Percentiles rank a stretch among this genome's conserved stretches.
phyloP scores from a whole-genome alignment of 2,797 vertebrate genomes.

The Synanceia verrucosa region DNA sequence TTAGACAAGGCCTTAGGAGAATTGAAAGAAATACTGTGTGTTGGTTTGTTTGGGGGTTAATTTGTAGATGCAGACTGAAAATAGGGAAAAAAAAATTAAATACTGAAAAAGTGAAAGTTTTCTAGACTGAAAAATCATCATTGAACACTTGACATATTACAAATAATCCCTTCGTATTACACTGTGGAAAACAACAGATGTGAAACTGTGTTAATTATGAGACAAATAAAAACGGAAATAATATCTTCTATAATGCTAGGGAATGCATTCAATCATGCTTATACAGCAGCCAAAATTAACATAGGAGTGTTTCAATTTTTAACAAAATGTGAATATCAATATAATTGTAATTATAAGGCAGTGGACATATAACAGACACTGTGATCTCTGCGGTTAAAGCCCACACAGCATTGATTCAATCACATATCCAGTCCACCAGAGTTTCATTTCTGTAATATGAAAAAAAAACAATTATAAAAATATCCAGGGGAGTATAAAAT shows the following conservation, averaged over 20 bases:
- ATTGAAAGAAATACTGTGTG: conserved; percentile 52
- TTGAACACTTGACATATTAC: conserved; percentile 9
- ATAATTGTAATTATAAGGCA: neutral
- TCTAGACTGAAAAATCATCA: conserved; percentile 19
- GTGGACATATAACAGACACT: neutral
- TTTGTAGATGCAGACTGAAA: conserved; percentile 38
- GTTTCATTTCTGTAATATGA: neutral
- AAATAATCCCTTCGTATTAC: neutral
- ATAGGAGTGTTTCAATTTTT: neutral
- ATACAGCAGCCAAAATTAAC: neutral
- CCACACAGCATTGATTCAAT: neutral
- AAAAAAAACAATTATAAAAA: neutral
- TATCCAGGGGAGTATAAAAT: neutral
- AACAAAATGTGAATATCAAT: neutral
- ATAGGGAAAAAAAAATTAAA: neutral
- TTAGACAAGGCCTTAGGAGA: conserved; percentile 74
- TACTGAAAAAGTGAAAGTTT: conserved; percentile 1
- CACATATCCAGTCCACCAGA: neutral
- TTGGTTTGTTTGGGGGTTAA: conserved; percentile 59
- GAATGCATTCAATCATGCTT: neutral
- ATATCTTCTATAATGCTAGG: neutral
- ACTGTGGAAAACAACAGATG: neutral
- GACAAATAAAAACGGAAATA: conserved; percentile 13
- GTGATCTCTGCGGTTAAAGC: neutral
- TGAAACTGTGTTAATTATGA: conserved; percentile 8